Percentiles rank a stretch among this genome's conserved stretches.
phyloP scores from a whole-genome alignment of 2,888 invertebrate genomes.

The Dicyrtoma fusca region DNA sequence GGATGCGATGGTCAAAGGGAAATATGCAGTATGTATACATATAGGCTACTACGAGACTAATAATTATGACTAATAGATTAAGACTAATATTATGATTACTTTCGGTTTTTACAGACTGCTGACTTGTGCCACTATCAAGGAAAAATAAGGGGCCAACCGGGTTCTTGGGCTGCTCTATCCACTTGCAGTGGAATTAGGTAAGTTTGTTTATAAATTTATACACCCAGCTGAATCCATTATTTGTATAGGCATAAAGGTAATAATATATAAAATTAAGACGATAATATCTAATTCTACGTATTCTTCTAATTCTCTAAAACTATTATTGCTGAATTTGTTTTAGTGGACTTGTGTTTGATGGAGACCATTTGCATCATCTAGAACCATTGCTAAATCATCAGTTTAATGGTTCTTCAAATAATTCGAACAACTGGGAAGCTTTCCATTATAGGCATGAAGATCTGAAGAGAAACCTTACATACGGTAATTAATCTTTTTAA shows the following conservation, averaged over 20 bases:
- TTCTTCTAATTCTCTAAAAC: too few species aligned
- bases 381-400: slow-evolving; percentile 60
- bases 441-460: slow-evolving; percentile 70
- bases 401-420: slow-evolving; percentile 44
- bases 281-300: too few species aligned
- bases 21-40: neutral
- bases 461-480: slow-evolving; percentile 65
- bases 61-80: too few species aligned
- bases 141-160: slow-evolving; percentile 68
- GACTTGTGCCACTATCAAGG: slow-evolving; percentile 80
- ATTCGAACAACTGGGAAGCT: slow-evolving; percentile 61
- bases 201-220: slow-evolving; percentile 25
- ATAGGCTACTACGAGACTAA: neutral
- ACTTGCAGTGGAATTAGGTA: slow-evolving; percentile 71
- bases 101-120: slow-evolving; percentile 65
- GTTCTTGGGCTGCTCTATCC: slow-evolving; percentile 82
- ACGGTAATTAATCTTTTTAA: slow-evolving; percentile 65
- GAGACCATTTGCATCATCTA: slow-evolving; percentile 74
- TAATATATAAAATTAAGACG: too few species aligned
- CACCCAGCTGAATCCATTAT: too few species aligned
- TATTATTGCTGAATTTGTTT: slow-evolving; percentile 58
- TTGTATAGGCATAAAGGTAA: too few species aligned
- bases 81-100: neutral
- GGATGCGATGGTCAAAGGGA: neutral
- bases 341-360: slow-evolving; percentile 79